Conservation (phyloP, 2,888 invertebrate genomes). For the Allolobophora icterica region DNA sequence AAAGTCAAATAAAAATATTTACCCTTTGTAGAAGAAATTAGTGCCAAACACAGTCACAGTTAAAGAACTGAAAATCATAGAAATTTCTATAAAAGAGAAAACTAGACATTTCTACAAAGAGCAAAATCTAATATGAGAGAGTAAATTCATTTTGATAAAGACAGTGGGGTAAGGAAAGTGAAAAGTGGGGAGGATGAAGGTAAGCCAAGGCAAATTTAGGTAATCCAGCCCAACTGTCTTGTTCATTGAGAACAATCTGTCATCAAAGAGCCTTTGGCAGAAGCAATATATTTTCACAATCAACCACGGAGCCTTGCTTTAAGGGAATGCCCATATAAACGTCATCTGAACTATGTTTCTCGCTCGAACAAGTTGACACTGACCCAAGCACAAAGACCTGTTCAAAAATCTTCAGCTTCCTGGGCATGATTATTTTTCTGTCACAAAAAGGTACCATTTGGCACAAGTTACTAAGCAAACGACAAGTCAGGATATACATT, state of each 20-base stretch:
- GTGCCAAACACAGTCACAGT: too few species aligned
- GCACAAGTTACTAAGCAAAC: not conserved
- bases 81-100: too few species aligned
- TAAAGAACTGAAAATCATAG: too few species aligned
- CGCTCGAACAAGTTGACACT: not conserved
- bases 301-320: not conserved
- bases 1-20: too few species aligned
- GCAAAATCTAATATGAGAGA: too few species aligned
- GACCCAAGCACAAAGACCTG: not conserved
- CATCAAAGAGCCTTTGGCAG: not conserved
- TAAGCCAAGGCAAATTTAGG: not conserved
- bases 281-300: not conserved
- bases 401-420: not conserved
- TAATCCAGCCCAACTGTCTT: not conserved
- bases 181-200: too few species aligned
- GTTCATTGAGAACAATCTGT: not conserved
- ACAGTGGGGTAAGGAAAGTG: too few species aligned
- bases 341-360: not conserved
- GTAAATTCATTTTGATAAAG: too few species aligned
- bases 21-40: too few species aligned
- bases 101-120: too few species aligned
- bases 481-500: not conserved
- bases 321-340: not conserved
- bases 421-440: not conserved
- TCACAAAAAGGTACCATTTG: not conserved